Evolutionary conservation across 53 echinoderm and acorn worm genomes (phyloP).

Genomic region (Temnopleurus reevesii): DNA sequence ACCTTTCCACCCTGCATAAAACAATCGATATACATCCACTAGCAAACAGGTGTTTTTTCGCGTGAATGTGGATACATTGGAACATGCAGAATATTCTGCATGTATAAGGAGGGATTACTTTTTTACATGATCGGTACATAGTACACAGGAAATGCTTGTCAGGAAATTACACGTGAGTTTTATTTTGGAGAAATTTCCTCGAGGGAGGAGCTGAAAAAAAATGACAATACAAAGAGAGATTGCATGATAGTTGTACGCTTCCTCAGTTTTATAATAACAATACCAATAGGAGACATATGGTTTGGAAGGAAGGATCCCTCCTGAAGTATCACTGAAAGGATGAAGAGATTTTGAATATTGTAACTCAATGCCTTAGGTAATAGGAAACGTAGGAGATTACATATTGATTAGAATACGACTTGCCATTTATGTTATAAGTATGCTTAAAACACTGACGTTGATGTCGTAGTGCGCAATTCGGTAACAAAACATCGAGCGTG

Average conservation of each 20-base stretch:
- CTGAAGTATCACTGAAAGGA: too few species aligned
- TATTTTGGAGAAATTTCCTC: too few species aligned
- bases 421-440: too few species aligned
- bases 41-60: conserved; percentile 7
- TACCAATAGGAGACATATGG: too few species aligned
- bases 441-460: too few species aligned
- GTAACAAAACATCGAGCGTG: too few species aligned
- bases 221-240: too few species aligned
- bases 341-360: neutral
- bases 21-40: conserved; percentile 1
- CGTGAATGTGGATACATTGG: neutral
- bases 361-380: neutral
- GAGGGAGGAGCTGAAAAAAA: neutral
- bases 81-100: neutral
- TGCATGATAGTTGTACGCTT: neutral
- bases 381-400: neutral
- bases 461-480: too few species aligned
- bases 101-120: neutral
- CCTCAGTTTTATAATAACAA: neutral
- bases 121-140: neutral
- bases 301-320: too few species aligned
- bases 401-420: conserved; percentile 3
- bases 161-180: neutral
- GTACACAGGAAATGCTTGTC: neutral
- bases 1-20: neutral